Evolutionary conservation across 2,888 invertebrate genomes (phyloP), one percentile per base, ranked within the genome.

Genomic region (Lepidochrysops patricia): DNA sequence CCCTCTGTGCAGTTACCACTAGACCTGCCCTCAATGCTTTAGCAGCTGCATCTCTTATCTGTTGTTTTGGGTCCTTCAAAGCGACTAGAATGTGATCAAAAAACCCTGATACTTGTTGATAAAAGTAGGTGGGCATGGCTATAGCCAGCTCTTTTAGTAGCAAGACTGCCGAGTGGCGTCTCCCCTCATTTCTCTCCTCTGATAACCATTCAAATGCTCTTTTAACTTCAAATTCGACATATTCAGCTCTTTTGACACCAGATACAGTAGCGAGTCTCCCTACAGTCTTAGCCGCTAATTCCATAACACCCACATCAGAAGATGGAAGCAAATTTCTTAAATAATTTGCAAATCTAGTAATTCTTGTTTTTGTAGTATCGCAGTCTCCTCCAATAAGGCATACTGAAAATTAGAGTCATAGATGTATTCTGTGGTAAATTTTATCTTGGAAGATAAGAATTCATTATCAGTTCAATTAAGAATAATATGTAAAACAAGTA

Each of bases 151-250:
- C 99, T 71, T 97, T 94, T 9, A 98, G 84, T 13, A 99, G 94
- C 56, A 99, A 89, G 1, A 98, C 97, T 9, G 98, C 98, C 9
- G 97, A 97, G 80, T 97, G 96, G 57, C 97, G 91, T 76, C 97
- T 94, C 2, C 96, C 95, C 90, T 98, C 98, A 79, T 97, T 94
- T 68, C 97, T 90, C 72, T 97, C 98, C 57, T 95, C 96, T 26
- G 95, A 94, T 4, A 99, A 90, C 97, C 97, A 98, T 79, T 99
- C 99, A 77, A 98, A 96, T 1, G 98, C 97, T 73, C 96, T 91
- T 79, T 97, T 97, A 1, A 98, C 97, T 85, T 98, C 98, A 88
- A 98, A 98, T 73, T 98, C 98, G n/a, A 99, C 98, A 77, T 98
- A 98, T 76, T 98, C 98, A 0, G 97, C 96, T 29, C 98, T 95